phyloP scores from a whole-genome alignment of 2,113 vertebrate species.

The Leptosomus discolor region DNA sequence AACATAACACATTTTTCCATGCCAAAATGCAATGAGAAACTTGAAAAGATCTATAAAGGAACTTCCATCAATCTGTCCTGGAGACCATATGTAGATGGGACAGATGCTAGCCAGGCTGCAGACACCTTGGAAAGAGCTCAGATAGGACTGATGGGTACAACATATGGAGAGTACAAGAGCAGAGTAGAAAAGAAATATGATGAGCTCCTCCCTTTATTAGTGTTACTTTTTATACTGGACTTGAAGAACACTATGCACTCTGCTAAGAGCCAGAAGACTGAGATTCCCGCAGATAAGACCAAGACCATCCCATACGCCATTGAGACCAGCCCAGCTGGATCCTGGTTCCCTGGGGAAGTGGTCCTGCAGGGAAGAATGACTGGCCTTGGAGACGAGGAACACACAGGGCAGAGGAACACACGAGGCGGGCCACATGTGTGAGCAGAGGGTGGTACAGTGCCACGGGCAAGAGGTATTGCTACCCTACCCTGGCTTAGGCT shows the following conservation, averaged over 20 bases:
- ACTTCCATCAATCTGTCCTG: slow-evolving; percentile 10
- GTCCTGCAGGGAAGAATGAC: background rate
- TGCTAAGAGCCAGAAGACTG: background rate
- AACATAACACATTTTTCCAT: background rate
- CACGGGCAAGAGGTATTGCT: background rate
- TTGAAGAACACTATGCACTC: background rate
- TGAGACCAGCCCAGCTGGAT: background rate
- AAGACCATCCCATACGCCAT: background rate
- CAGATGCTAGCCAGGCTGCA: slow-evolving; percentile 34
- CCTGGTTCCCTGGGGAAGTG: background rate
- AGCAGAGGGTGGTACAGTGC: background rate
- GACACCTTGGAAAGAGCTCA: slow-evolving; percentile 5
- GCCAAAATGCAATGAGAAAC: background rate
- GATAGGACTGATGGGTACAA: background rate
- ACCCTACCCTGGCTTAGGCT: background rate
- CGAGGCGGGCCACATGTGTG: fast-evolving
- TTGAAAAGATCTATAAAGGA: background rate
- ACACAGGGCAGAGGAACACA: background rate
- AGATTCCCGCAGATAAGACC: background rate
- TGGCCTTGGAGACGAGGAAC: background rate
- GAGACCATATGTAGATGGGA: slow-evolving; percentile 4
- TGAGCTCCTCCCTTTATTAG: slow-evolving; percentile 16
- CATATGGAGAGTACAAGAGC: background rate
- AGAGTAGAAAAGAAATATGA: background rate
- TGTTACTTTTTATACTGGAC: background rate